Evolutionary conservation across 1,140 invertebrate species (phyloP).

Genomic region (Leptinotarsa texana): DNA sequence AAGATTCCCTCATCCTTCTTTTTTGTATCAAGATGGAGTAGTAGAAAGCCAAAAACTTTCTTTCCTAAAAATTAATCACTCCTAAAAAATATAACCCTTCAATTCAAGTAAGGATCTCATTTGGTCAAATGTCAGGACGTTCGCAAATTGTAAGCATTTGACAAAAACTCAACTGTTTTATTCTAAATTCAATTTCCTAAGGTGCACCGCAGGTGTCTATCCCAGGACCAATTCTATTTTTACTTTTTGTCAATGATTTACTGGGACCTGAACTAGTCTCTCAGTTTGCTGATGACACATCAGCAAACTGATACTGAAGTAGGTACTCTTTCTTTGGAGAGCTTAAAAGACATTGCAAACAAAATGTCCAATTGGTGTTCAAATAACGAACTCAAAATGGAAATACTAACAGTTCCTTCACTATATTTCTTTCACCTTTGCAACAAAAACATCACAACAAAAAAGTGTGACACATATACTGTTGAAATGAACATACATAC

Average conservation of each 20-base stretch:
- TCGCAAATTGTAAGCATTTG: slow-evolving; percentile 7
- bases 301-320: neutral
- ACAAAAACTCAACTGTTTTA: slow-evolving; percentile 1
- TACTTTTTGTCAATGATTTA: neutral
- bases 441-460: no score
- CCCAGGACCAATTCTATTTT: neutral
- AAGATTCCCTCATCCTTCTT: no score
- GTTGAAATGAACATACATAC: no score
- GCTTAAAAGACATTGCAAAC: neutral
- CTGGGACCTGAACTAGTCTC: neutral
- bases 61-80: no score
- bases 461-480: no score
- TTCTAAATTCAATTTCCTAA: neutral
- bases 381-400: neutral
- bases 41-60: no score
- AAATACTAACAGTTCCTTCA: no score
- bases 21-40: no score
- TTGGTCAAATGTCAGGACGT: neutral
- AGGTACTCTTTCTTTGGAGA: neutral
- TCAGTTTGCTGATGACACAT: slow-evolving; percentile 8
- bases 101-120: slow-evolving; percentile 12
- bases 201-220: neutral
- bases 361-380: neutral
- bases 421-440: no score
- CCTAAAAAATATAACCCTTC: no score